Evolutionary conservation across 2,113 vertebrate species (phyloP).

Genomic region (Caranx melampygus): DNA sequence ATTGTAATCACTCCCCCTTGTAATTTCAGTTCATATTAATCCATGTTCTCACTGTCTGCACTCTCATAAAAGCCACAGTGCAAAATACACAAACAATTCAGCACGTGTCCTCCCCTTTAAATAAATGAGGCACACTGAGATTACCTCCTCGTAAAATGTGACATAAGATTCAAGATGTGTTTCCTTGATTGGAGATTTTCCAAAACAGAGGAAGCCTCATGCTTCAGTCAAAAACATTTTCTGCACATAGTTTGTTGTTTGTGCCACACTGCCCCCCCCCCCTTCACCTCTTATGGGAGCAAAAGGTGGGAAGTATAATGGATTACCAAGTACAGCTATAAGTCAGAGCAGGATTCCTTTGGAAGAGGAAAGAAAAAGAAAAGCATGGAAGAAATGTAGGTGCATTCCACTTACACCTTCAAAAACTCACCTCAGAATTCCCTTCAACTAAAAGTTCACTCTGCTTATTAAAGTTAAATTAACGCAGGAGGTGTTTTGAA

Average conservation of each 20-base stretch:
- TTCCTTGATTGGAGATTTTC: not conserved
- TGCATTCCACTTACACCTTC: not conserved
- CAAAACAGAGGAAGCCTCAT: not conserved
- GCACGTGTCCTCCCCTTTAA: not conserved
- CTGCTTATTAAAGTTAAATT: not conserved
- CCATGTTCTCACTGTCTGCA: constrained; percentile 3
- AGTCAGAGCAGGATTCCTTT: not conserved
- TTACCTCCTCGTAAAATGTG: constrained; percentile 6
- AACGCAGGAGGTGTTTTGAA: too few species aligned
- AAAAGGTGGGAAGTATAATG: too few species aligned
- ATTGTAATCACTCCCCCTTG: constrained; percentile 34
- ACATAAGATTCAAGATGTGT: not conserved
- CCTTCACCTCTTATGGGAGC: too few species aligned
- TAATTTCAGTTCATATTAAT: constrained; percentile 39
- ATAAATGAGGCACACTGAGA: not conserved
- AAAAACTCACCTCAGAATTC: not conserved
- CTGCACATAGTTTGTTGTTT: too few species aligned
- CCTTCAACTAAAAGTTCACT: not conserved
- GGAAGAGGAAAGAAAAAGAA: too few species aligned
- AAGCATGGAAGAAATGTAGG: too few species aligned
- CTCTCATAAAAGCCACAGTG: constrained; percentile 2
- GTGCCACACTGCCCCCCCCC: too few species aligned
- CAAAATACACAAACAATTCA: not conserved
- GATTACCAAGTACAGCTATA: too few species aligned
- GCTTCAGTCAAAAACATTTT: too few species aligned